Conservation (phyloP, 2,797 vertebrate species). For the Thaleichthys pacificus region DNA sequence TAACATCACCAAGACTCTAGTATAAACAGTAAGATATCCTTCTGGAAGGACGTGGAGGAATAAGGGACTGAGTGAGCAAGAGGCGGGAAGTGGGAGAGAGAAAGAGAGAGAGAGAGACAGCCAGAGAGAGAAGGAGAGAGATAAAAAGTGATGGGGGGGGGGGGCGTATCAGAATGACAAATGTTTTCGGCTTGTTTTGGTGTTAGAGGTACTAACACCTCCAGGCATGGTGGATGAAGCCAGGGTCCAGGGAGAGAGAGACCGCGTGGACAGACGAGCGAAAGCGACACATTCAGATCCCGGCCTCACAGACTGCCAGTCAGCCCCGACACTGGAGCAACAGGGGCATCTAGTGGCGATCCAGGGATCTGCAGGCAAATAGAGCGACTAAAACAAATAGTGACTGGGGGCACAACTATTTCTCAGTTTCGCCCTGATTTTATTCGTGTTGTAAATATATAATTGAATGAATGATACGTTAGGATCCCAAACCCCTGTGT, state of each 20-base stretch:
- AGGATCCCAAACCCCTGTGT: no score
- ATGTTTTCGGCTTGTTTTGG: slow-evolving; percentile 74
- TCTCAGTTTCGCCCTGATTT: no score
- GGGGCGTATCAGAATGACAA: slow-evolving; percentile 51
- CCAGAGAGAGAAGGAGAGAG: slow-evolving; percentile 11
- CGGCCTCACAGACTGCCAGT: neutral
- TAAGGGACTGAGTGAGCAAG: slow-evolving; percentile 25
- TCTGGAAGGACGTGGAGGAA: slow-evolving; percentile 55
- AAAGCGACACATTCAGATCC: slow-evolving; percentile 23
- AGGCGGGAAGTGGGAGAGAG: slow-evolving; percentile 9
- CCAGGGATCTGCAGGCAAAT: neutral
- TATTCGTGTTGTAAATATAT: no score
- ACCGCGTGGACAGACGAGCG: slow-evolving; percentile 56
- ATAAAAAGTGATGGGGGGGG: slow-evolving; percentile 31
- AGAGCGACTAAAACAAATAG: no score
- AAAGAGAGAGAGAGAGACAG: slow-evolving; percentile 7
- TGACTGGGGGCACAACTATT: no score
- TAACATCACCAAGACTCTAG: slow-evolving; percentile 84
- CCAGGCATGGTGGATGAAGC: slow-evolving; percentile 79
- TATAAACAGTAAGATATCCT: slow-evolving; percentile 80
- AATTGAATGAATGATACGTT: no score
- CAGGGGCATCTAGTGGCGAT: slow-evolving; percentile 71
- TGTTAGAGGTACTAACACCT: slow-evolving; percentile 66
- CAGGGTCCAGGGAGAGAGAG: slow-evolving; percentile 68
- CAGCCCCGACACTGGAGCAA: slow-evolving; percentile 55